Evolutionary conservation across 1,140 invertebrate genomes (phyloP).

Genomic region (Potamilus streckersoni): DNA sequence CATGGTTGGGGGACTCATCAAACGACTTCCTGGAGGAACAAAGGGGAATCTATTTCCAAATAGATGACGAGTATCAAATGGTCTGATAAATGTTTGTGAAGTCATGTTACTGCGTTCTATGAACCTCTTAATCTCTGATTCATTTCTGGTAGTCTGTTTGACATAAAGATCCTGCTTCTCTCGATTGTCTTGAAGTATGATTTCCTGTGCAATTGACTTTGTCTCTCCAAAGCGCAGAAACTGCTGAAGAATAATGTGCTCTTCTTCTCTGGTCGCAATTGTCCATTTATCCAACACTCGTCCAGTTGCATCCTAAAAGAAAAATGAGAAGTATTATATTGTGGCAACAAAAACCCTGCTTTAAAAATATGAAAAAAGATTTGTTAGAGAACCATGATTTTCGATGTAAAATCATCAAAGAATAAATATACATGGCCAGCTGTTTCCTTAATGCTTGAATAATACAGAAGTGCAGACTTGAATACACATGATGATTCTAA

Average conservation of each 20-base stretch:
- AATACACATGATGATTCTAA: too few species aligned
- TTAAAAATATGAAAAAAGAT: neutral
- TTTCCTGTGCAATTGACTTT: slow-evolving; percentile 82
- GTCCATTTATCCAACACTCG: slow-evolving; percentile 83
- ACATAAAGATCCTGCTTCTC: slow-evolving; percentile 63
- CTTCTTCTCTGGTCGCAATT: slow-evolving; percentile 85
- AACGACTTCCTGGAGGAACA: slow-evolving; percentile 42
- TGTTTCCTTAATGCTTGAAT: too few species aligned
- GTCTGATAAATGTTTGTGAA: slow-evolving; percentile 62
- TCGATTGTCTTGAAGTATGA: slow-evolving; percentile 76
- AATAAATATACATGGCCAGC: too few species aligned
- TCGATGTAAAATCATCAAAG: too few species aligned
- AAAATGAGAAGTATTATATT: slow-evolving; percentile 23
- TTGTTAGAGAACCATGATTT: too few species aligned
- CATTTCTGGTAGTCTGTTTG: slow-evolving; percentile 61
- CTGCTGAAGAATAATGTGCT: slow-evolving; percentile 86
- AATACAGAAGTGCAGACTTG: too few species aligned
- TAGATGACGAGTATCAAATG: slow-evolving; percentile 54
- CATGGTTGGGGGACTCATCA: slow-evolving; percentile 48
- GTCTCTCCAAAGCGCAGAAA: slow-evolving; percentile 88
- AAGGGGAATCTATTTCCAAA: slow-evolving; percentile 55
- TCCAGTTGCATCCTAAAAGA: slow-evolving; percentile 73
- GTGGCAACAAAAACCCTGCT: slow-evolving; percentile 1
- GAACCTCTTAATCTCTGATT: slow-evolving; percentile 74
- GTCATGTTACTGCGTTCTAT: slow-evolving; percentile 69